These are phyloP conservation scores for Arnoldichthys spilopterus DNA, from an alignment of 2,797 vertebrate genomes.

Conservation along the genomic window DNA sequence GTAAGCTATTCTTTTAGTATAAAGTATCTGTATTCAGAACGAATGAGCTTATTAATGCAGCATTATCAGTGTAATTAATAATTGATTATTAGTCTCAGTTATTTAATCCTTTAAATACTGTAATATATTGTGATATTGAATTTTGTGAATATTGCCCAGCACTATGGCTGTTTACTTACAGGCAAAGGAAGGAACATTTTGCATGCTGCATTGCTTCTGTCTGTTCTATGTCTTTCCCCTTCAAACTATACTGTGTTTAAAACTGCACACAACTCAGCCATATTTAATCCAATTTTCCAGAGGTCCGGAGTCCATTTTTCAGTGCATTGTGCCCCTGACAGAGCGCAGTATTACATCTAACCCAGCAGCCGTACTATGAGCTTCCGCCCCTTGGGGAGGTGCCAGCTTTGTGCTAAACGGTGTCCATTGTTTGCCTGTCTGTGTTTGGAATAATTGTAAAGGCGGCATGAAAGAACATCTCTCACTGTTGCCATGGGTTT, in stretches of 20 bases:
- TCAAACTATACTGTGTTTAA: background rate
- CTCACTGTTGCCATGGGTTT: constrained; percentile 43
- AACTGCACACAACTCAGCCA: background rate
- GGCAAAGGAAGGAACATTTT: constrained; percentile 5
- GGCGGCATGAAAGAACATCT: constrained; percentile 30
- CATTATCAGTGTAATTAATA: too few species aligned
- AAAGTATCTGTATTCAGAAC: too few species aligned
- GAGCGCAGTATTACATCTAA: constrained; percentile 35
- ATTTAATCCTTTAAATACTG: too few species aligned
- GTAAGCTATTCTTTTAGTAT: too few species aligned
- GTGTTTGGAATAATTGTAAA: constrained; percentile 54
- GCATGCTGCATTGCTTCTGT: constrained; percentile 4
- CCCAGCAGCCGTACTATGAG: constrained; percentile 41
- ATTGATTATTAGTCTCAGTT: too few species aligned
- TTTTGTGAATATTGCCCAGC: background rate
- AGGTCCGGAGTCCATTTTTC: constrained; percentile 17
- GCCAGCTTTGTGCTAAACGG: constrained; percentile 54
- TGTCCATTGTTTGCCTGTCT: constrained; percentile 55
- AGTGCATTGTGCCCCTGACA: constrained; percentile 19
- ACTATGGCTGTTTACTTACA: constrained; percentile 17
- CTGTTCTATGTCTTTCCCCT: background rate
- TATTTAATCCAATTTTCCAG: constrained; percentile 5
- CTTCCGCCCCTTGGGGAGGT: constrained; percentile 46
- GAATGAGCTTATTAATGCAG: too few species aligned
- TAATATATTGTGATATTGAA: too few species aligned